These are phyloP conservation scores for Daboia siamensis DNA, from an alignment of 2,113 vertebrate genomes.

Conservation along the genomic window DNA sequence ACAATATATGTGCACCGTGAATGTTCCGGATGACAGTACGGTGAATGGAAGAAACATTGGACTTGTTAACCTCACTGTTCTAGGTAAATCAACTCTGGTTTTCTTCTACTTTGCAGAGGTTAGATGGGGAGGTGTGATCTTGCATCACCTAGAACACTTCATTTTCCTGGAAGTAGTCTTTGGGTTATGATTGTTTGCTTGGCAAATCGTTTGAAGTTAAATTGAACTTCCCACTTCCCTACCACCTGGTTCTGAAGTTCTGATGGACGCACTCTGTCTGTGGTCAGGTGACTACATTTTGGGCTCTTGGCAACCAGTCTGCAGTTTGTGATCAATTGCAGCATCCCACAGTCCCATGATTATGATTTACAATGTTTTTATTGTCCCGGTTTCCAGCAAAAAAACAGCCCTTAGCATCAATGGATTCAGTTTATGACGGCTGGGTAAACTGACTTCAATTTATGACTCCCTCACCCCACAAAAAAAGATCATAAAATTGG, in stretches of 20 bases:
- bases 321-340: background rate
- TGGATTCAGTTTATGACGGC: background rate
- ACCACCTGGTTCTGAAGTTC: background rate
- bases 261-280: background rate
- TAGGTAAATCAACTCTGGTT: conserved; percentile 67
- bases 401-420: background rate
- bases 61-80: conserved; percentile 75
- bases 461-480: background rate
- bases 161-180: background rate
- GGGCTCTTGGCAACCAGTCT: background rate
- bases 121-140: background rate
- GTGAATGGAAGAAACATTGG: conserved; percentile 45
- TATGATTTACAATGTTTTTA: background rate
- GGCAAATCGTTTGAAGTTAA: background rate
- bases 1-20: conserved; percentile 79
- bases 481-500: background rate
- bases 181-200: background rate
- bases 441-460: background rate
- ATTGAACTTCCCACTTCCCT: background rate
- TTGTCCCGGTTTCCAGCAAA: background rate
- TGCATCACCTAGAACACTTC: background rate
- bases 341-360: background rate
- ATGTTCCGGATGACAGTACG: conserved; percentile 64
- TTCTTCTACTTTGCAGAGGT: background rate
- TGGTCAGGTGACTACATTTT: background rate